Percentiles rank a stretch among this genome's conserved stretches.
Evolutionary conservation across 2,888 invertebrate genomes (phyloP).

Genomic region (Perizoma affinitatum): DNA sequence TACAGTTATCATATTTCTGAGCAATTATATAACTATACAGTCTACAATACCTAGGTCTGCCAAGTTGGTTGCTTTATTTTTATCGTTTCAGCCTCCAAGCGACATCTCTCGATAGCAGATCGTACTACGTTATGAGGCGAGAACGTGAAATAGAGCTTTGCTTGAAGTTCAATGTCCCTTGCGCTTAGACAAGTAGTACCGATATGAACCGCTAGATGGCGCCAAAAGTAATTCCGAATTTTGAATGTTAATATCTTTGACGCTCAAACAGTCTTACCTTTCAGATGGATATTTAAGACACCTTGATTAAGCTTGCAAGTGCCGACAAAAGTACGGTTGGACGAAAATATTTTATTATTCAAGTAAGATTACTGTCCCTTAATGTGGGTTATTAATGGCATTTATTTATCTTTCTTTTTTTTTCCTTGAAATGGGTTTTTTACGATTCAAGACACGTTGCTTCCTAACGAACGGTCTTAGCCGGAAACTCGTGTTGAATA

Average conservation of each 20-base stretch:
- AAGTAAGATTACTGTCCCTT: neutral
- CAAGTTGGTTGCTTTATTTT: neutral
- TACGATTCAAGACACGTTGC: conserved; percentile 29
- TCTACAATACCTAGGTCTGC: neutral
- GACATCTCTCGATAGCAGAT: conserved; percentile 49
- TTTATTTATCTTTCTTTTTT: conserved; percentile 2
- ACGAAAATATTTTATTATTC: neutral
- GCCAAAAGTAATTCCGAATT: neutral
- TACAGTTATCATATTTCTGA: conserved; percentile 1
- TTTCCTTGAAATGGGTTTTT: conserved; percentile 5
- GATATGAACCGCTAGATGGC: conserved; percentile 31
- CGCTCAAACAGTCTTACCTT: neutral
- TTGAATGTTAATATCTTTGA: neutral
- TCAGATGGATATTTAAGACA: neutral
- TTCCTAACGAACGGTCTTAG: conserved; percentile 25
- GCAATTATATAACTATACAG: neutral
- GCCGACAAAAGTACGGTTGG: too few relatives aligned
- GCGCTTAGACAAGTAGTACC: conserved; percentile 21
- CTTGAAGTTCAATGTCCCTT: conserved; percentile 4
- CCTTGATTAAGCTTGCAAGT: neutral
- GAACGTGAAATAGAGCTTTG: conserved; percentile 6
- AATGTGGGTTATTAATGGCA: conserved; percentile 1
- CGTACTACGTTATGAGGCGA: conserved; percentile 26
- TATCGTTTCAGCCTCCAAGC: conserved; percentile 22
- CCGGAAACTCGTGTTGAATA: conserved; percentile 31